Evolutionary conservation across 2,888 invertebrate species (phyloP), one percentile per base, ranked within the genome.

Genomic region (Tachina grossa): DNA sequence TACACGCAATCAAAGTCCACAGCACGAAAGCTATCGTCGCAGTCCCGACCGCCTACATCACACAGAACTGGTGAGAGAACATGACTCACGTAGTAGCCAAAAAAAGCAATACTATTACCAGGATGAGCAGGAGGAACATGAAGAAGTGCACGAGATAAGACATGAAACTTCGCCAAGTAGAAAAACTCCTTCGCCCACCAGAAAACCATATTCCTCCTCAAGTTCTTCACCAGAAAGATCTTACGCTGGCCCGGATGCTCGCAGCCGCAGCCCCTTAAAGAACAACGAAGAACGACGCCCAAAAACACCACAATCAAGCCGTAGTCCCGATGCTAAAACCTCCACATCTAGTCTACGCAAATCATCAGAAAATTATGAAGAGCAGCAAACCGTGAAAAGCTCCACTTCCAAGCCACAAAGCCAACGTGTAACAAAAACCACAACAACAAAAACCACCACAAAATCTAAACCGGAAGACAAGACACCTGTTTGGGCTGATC

Each of bases 401-500:
- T 57, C 82, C 16, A 66, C 63, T 1, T 11, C 57, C 16, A 83
- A 78, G 16, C 72, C 89, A 86, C 77, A 84, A 87, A 39, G 88
- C 85, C 85, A 89, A 88, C n/a, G 87, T 86, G 41, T 57, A 22
- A 65, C 79, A 39, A 74, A 31, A 22, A 71, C 75, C 9, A 57
- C 71, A 16, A 83, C 82, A 2, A 45, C 71, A 5, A 80, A 80
- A 55, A 63, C 63, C 11, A 65, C 55, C 16, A 53, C 88, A 0
- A 79, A 86, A 49, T 78, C 84, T 1, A 87, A 61, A 19, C 45
- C 75, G n/a, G 86, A 86, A n/a, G 78, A 83, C 22, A 89, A 88
- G 59, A 53, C 89, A 9, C 91, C 91, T 43, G 90, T 91, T 83
- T 91, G 91, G 91, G 89, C 90, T 0, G 91, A 91, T 84, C 90